Evolutionary conservation across 2,113 vertebrate genomes (phyloP).

Genomic region (Rana temporaria): DNA sequence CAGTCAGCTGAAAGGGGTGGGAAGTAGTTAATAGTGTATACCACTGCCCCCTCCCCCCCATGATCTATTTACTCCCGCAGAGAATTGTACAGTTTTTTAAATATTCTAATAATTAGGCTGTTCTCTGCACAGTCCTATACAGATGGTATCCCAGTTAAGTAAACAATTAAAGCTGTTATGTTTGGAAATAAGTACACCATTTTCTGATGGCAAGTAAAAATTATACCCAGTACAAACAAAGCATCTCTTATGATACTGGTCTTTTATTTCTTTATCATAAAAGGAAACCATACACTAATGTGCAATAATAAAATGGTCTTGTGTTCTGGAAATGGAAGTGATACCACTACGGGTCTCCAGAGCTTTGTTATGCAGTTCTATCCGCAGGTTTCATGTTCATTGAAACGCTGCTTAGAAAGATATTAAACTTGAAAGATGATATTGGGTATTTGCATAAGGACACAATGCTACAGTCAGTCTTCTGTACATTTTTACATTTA

Average conservation of each 20-base stretch:
- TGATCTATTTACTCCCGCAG: too few species aligned
- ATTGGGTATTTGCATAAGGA: conserved; percentile 14
- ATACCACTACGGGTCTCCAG: conserved; percentile 14
- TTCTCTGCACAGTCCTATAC: not conserved
- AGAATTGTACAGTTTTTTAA: not conserved
- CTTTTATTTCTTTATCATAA: conserved; percentile 55
- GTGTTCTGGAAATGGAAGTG: conserved; percentile 49
- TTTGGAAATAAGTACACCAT: conserved; percentile 8
- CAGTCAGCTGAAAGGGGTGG: too few species aligned
- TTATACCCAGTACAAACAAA: conserved; percentile 26
- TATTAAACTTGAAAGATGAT: conserved; percentile 46
- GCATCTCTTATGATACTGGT: conserved; percentile 28
- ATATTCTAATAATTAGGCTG: not conserved
- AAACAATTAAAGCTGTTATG: conserved; percentile 38
- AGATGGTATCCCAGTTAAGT: not conserved
- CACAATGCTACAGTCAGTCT: conserved; percentile 33
- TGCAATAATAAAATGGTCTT: conserved; percentile 51
- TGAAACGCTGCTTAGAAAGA: conserved; percentile 41
- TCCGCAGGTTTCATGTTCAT: conserved; percentile 42
- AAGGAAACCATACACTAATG: conserved; percentile 55
- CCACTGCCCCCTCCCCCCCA: too few species aligned
- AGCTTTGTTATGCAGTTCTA: conserved; percentile 43
- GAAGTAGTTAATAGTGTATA: too few species aligned
- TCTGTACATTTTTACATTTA: too few species aligned
- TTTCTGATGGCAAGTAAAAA: conserved; percentile 23